Conservation (phyloP, 2,888 invertebrate species). For the Marronus borbonicus region DNA sequence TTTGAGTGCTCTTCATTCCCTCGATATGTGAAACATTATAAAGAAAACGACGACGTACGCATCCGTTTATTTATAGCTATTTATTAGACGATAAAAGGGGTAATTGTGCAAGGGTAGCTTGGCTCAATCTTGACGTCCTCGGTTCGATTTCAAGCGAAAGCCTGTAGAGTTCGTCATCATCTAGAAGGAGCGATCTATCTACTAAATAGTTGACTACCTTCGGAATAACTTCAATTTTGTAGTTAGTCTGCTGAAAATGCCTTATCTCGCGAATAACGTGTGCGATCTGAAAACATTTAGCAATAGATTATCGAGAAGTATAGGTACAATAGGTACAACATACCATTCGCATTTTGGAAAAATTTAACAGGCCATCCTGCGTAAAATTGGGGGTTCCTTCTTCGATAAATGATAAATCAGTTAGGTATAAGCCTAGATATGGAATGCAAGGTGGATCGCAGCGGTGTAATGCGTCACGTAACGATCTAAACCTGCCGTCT, state of each 20-base stretch:
- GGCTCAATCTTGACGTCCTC: conserved; percentile 72
- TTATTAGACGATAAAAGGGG: conserved; percentile 37
- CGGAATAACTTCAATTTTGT: conserved; percentile 89
- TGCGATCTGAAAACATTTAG: conserved; percentile 79
- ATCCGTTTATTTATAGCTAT: conserved; percentile 7
- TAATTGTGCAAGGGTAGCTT: conserved; percentile 45
- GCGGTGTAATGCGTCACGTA: conserved; percentile 89
- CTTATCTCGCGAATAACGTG: conserved; percentile 94
- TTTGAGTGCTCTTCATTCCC: conserved; percentile 22
- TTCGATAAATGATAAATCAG: conserved; percentile 93
- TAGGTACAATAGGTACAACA: conserved; percentile 53
- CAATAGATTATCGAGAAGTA: neutral
- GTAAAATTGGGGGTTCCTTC: conserved; percentile 94
- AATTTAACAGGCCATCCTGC: conserved; percentile 90
- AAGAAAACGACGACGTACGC: conserved; percentile 20
- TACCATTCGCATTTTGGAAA: conserved; percentile 97
- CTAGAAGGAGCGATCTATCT: conserved; percentile 83
- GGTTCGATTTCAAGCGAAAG: conserved; percentile 90
- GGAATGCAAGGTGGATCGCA: conserved; percentile 93
- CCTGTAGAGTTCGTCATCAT: conserved; percentile 87
- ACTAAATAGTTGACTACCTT: conserved; percentile 87
- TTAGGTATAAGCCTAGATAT: conserved; percentile 90
- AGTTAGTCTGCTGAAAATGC: conserved; percentile 92
- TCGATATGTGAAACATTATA: conserved; percentile 45
- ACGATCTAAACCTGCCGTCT: conserved; percentile 89